Conservation (phyloP, 2,113 vertebrate genomes). For the Sinocyclocheilus grahami region DNA sequence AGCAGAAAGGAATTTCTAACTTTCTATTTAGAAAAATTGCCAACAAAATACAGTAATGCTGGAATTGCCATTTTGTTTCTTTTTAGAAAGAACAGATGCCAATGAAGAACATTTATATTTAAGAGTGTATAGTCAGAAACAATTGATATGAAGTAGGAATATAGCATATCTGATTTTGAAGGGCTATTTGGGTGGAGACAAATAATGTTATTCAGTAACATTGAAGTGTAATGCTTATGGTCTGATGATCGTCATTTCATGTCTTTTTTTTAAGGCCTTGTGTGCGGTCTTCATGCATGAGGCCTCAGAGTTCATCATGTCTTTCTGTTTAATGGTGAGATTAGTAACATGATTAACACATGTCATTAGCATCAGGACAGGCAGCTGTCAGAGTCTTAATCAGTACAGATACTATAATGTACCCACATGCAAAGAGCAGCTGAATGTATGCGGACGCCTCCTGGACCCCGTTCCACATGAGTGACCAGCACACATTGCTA, state of each 20-base stretch:
- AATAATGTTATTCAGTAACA: neutral
- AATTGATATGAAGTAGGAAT: neutral
- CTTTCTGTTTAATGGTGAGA: neutral
- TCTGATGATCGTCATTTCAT: too few species aligned
- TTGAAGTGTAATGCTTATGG: neutral
- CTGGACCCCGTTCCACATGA: neutral
- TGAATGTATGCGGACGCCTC: neutral
- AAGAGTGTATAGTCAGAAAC: too few species aligned
- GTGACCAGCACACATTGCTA: neutral
- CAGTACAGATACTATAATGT: neutral
- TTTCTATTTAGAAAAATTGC: too few species aligned
- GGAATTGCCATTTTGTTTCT: neutral
- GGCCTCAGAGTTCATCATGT: neutral
- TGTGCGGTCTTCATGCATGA: neutral
- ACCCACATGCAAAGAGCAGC: neutral
- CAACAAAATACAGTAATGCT: neutral
- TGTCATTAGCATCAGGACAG: neutral
- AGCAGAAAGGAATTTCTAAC: too few species aligned
- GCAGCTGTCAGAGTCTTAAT: neutral
- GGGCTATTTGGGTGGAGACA: too few species aligned
- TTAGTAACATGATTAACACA: slow-evolving; percentile 8
- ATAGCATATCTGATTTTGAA: neutral
- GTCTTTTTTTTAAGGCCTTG: too few species aligned
- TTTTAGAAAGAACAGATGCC: neutral
- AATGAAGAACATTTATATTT: too few species aligned